Percentiles rank a stretch among this genome's conserved stretches.
Conservation (phyloP, 2,888 invertebrate species). For the Xylocampa areola region DNA sequence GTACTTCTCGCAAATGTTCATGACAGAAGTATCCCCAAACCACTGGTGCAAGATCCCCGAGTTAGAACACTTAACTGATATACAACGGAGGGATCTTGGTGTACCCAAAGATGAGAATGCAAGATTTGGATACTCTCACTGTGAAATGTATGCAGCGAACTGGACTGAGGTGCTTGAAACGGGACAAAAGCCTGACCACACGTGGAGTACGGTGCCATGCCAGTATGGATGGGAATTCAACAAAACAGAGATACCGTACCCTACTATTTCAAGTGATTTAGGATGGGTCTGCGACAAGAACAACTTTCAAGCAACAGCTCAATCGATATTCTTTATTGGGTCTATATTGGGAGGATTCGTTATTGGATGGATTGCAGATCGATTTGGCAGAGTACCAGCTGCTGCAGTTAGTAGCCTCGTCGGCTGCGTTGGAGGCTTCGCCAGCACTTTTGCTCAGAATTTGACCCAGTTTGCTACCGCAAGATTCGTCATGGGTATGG, state of each 20-base stretch:
- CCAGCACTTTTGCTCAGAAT: slow-evolving; percentile 67
- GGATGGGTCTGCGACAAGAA: slow-evolving; percentile 79
- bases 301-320: slow-evolving; percentile 78
- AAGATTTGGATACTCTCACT: slow-evolving; percentile 74
- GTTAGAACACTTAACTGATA: slow-evolving; percentile 69
- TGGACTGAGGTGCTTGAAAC: slow-evolving; percentile 71
- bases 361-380: slow-evolving; percentile 76
- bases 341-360: slow-evolving; percentile 76
- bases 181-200: slow-evolving; percentile 59
- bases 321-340: slow-evolving; percentile 78
- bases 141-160: slow-evolving; percentile 71
- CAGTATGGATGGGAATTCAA: slow-evolving; percentile 80
- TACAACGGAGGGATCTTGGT: slow-evolving; percentile 70
- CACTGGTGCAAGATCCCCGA: slow-evolving; percentile 81
- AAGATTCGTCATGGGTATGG: slow-evolving; percentile 78
- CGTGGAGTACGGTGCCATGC: slow-evolving; percentile 69
- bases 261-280: slow-evolving; percentile 76
- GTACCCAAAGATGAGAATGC: slow-evolving; percentile 68
- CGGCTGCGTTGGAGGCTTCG: slow-evolving; percentile 72
- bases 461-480: slow-evolving; percentile 71
- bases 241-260: slow-evolving; percentile 77
- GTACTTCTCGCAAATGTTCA: slow-evolving; percentile 76
- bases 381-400: slow-evolving; percentile 76
- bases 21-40: slow-evolving; percentile 75
- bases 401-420: slow-evolving; percentile 71